Evolutionary conservation across 2,113 vertebrate species (phyloP), one percentile per base, ranked within the genome.

Genomic region (Erythrocercus mccallii): DNA sequence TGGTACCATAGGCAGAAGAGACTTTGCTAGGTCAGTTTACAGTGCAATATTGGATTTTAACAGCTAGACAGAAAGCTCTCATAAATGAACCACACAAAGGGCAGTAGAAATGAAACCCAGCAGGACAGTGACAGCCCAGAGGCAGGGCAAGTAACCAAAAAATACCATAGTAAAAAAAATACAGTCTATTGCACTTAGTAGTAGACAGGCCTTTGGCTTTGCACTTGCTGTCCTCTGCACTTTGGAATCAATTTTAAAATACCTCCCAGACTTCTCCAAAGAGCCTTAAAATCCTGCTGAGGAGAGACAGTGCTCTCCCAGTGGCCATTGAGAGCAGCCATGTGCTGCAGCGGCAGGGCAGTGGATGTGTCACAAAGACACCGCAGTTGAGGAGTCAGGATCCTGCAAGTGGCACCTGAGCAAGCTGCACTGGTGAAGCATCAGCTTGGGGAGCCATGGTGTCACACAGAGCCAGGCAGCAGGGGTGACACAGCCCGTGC

Each of bases 371-470:
- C 82, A 45, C 80, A 24, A 28, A 37, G 47, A 12, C 83, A 38
- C 15, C 30, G 4, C 8, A 35, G 18, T 0, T 31, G 51, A 37
- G 30, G 38, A 47, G 51, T 38, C 33, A 20, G 15, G 60, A 15
- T 13, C 28, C 56, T 42, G 35, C 51, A 33, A 47, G 81, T 0
- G 23, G 58, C 37, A 62, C 38, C 69, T 24, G 61, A 57, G 57
- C 73, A 71, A 66, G 62, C 25, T 57, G 83, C 62, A 65, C 11
- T 14, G 11, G 3, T 0, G 17, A 38, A 73, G 62, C 53, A 27
- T 3, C 0, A 0, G 2, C 31, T 42, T 12, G 2, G 21, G 4
- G 7, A 66, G 65, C 24, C 24, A 4, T 2, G 0, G 51, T 30
- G 73, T 22, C 56, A 42, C 72, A 37, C 42, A 8, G n/a, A 71